A percentile compares a stretch with the other conserved stretches of the same genome.
These are phyloP conservation scores for Helicolenus hilgendorfi DNA, from an alignment of 2,797 vertebrate species.

Conservation along the genomic window DNA sequence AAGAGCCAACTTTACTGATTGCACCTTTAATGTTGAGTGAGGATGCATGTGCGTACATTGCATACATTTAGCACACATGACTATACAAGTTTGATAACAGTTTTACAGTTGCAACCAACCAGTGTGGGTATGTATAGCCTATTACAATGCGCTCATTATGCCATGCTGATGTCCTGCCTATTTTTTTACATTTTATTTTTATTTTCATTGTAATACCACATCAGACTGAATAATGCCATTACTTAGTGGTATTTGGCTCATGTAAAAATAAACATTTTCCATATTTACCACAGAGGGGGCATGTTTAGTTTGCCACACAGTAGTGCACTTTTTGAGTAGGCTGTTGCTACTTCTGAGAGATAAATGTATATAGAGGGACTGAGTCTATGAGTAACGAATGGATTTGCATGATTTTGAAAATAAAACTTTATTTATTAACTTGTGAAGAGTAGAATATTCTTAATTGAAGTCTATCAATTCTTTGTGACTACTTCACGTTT, in stretches of 20 bases:
- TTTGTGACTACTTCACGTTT: background rate
- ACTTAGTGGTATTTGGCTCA: slow-evolving; percentile 74
- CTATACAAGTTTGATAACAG: background rate
- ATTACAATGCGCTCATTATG: slow-evolving; percentile 25
- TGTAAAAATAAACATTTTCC: slow-evolving; percentile 80
- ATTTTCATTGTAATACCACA: slow-evolving; percentile 73
- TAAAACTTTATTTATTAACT: slow-evolving; percentile 87
- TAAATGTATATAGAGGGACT: slow-evolving; percentile 65
- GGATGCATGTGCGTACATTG: slow-evolving; percentile 24
- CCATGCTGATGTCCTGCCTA: slow-evolving; percentile 31
- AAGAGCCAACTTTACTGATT: slow-evolving; percentile 27
- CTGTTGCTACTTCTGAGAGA: slow-evolving; percentile 52
- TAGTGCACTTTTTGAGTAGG: slow-evolving; percentile 68
- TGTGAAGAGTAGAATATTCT: slow-evolving; percentile 59
- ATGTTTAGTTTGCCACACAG: slow-evolving; percentile 70
- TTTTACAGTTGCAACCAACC: slow-evolving; percentile 8
- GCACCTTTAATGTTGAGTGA: slow-evolving; percentile 50
- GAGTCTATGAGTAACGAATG: slow-evolving; percentile 74
- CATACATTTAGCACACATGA: slow-evolving; percentile 8
- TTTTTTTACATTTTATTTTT: slow-evolving; percentile 36
- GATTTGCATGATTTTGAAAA: slow-evolving; percentile 90
- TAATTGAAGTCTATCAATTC: background rate
- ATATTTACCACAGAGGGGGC: slow-evolving; percentile 57
- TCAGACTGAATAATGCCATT: slow-evolving; percentile 56
- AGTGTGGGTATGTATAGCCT: slow-evolving; percentile 5